Evolutionary conservation across 2,797 vertebrate genomes (phyloP).

Genomic region (Platyrinchus mystaceus): DNA sequence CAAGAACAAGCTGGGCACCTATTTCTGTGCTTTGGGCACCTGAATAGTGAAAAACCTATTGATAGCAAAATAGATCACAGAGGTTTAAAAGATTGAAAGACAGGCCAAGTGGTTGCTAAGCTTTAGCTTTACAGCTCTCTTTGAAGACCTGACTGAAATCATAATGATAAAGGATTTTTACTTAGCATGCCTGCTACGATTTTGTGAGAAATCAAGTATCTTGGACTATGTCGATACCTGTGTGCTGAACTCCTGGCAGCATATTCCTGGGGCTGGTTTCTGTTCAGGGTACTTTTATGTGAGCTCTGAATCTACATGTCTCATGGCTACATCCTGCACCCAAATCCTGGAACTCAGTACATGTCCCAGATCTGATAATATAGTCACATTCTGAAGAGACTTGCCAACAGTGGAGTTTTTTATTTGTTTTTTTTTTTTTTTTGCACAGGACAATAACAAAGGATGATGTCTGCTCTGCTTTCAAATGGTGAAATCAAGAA

Average conservation of each 20-base stretch:
- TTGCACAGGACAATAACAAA: background rate
- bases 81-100: constrained; percentile 12
- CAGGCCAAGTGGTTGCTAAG: background rate
- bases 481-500: background rate
- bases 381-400: background rate
- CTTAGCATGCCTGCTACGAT: background rate
- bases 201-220: background rate
- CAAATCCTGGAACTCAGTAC: background rate
- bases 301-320: background rate
- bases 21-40: background rate
- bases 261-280: background rate
- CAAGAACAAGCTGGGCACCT: background rate
- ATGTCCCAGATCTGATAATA: background rate
- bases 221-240: background rate
- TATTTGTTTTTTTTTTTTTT: background rate
- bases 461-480: background rate
- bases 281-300: background rate
- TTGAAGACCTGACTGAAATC: constrained; percentile 19
- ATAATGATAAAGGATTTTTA: background rate
- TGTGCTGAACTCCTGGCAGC: background rate
- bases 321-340: background rate
- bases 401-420: background rate
- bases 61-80: background rate
- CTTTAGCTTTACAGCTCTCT: background rate
- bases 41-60: background rate